phyloP scores from a whole-genome alignment of 2,797 vertebrate genomes.

The Dipus sagitta region DNA sequence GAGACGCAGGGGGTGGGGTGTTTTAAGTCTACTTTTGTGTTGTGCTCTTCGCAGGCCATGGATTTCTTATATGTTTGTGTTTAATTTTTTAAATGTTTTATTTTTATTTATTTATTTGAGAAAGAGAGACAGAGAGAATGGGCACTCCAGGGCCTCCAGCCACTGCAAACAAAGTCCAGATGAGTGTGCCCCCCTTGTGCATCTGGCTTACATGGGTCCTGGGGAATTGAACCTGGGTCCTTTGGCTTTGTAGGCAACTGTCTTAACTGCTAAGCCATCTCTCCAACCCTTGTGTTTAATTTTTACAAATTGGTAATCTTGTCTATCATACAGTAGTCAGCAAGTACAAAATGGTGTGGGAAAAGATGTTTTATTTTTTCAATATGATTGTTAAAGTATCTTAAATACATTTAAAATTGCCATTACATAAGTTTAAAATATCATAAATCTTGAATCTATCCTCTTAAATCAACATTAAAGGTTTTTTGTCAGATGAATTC shows the following conservation, averaged over 20 bases:
- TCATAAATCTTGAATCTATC: not conserved
- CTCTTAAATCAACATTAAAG: conserved; percentile 49
- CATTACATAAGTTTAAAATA: conserved; percentile 55
- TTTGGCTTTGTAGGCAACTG: too few relatives aligned
- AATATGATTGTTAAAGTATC: conserved; percentile 27
- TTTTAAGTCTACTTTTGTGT: too few relatives aligned
- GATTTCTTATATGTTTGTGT: not conserved
- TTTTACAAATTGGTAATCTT: conserved; percentile 39
- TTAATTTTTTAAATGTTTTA: conserved; percentile 19
- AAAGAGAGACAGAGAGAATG: too few relatives aligned
- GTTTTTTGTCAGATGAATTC: not conserved
- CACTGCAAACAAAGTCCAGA: too few relatives aligned
- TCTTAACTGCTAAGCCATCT: too few relatives aligned
- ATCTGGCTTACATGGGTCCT: too few relatives aligned
- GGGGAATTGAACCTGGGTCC: too few relatives aligned
- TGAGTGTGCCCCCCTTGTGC: too few relatives aligned
- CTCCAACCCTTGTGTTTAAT: not conserved
- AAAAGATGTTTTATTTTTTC: not conserved
- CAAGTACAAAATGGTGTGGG: conserved; percentile 28
- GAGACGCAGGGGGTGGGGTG: too few relatives aligned
- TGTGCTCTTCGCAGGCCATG: too few relatives aligned
- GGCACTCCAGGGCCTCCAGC: too few relatives aligned
- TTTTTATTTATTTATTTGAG: too few relatives aligned
- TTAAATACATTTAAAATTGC: conserved; percentile 53
- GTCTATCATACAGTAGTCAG: not conserved